These are phyloP conservation scores for Onychomys leucogaster DNA, from an alignment of 2,797 vertebrate species.

Conservation along the genomic window DNA sequence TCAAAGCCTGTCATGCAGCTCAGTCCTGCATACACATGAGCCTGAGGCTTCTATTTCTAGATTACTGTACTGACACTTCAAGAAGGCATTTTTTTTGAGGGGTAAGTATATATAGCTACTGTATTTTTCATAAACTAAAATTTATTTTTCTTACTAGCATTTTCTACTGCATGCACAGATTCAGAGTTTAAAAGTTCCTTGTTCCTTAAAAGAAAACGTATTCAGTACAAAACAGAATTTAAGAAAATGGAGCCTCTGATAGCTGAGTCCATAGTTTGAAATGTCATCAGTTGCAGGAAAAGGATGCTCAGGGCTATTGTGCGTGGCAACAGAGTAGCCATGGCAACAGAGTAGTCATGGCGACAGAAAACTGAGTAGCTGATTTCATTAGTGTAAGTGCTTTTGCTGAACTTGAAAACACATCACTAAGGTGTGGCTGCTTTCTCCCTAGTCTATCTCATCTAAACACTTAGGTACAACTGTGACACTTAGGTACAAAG, in stretches of 20 bases:
- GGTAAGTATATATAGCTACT: background rate
- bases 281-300: background rate
- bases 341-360: conserved; percentile 20
- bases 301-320: background rate
- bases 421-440: background rate
- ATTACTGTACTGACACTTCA: background rate
- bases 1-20: background rate
- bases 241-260: background rate
- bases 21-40: background rate
- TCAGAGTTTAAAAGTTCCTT: conserved; percentile 13
- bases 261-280: conserved; percentile 20
- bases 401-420: conserved; percentile 20
- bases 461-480: background rate
- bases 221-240: conserved; percentile 41
- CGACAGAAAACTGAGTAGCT: background rate
- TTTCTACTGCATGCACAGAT: background rate
- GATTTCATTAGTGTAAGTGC: background rate
- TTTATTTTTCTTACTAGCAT: background rate
- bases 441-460: background rate
- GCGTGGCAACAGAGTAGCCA: background rate
- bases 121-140: conserved; percentile 36
- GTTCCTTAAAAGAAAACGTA: background rate
- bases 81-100: background rate
- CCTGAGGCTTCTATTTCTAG: background rate
- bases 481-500: background rate